A percentile compares a stretch with the other conserved stretches of the same genome.
Conservation (phyloP, 37 sponge, comb jelly and placozoan genomes). For the Ephydatia muelleri region DNA sequence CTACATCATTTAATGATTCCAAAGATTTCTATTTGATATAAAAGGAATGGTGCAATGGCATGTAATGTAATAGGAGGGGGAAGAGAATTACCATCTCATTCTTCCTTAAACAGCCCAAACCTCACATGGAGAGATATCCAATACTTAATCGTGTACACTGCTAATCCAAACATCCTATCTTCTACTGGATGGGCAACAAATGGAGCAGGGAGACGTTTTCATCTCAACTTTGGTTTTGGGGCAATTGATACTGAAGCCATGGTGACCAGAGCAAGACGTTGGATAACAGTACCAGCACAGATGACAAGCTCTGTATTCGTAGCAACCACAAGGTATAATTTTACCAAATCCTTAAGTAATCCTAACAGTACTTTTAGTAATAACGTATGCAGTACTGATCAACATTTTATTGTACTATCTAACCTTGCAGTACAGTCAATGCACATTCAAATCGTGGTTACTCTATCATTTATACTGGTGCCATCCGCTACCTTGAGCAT, state of each 20-base stretch:
- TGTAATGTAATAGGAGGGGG: too few relatives aligned
- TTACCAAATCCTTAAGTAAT: too few relatives aligned
- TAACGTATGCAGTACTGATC: too few relatives aligned
- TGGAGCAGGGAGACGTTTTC: slow-evolving; percentile 58
- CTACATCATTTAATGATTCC: too few relatives aligned
- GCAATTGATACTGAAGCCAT: slow-evolving; percentile 71
- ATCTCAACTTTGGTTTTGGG: slow-evolving; percentile 82
- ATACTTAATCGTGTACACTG: slow-evolving; percentile 72
- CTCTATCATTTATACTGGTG: not conserved
- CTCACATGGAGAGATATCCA: slow-evolving; percentile 89
- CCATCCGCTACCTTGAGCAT: slow-evolving; percentile 16
- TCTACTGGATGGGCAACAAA: slow-evolving; percentile 50
- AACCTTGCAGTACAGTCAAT: too few relatives aligned
- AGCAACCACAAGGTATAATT: not conserved
- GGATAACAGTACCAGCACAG: slow-evolving; percentile 63
- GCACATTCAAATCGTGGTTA: slow-evolving; percentile 39
- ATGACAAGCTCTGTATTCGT: not conserved
- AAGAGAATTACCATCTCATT: not conserved
- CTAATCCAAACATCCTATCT: slow-evolving; percentile 6
- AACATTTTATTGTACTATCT: too few relatives aligned
- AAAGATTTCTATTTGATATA: too few relatives aligned
- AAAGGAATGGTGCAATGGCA: too few relatives aligned
- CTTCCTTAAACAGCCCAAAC: slow-evolving; percentile 62
- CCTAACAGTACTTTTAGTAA: not conserved
- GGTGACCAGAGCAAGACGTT: slow-evolving; percentile 73